Evolutionary conservation across 1,140 invertebrate species (phyloP).

Genomic region (Papilio glaucus): DNA sequence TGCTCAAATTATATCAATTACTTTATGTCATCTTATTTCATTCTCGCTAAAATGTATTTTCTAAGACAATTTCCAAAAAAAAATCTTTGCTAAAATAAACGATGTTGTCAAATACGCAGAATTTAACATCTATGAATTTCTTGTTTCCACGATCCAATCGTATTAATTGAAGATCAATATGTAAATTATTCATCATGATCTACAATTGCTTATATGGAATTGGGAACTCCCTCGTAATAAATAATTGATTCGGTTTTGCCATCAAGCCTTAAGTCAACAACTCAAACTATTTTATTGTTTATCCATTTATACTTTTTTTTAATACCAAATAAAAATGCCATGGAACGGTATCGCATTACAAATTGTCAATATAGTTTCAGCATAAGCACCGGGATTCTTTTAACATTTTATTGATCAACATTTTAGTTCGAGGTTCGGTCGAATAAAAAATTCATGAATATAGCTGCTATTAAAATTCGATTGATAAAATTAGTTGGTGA

Average conservation of each 20-base stretch:
- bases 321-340: constrained; percentile 20
- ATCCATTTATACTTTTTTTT: neutral
- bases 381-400: constrained; percentile 31
- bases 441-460: constrained; percentile 34
- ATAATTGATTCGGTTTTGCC: neutral
- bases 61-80: neutral
- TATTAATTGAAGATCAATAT: neutral
- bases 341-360: constrained; percentile 6
- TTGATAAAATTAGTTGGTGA: constrained; percentile 38
- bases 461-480: constrained; percentile 35
- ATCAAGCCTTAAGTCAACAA: neutral
- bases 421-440: constrained; percentile 11
- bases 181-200: neutral
- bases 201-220: neutral
- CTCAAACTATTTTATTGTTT: neutral
- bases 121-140: neutral
- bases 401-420: constrained; percentile 33
- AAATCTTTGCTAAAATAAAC: neutral
- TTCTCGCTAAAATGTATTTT: neutral
- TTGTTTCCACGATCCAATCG: neutral
- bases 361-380: constrained; percentile 28
- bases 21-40: constrained; percentile 2
- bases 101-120: neutral
- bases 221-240: neutral
- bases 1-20: constrained; percentile 17